Conservation (phyloP, 2,888 invertebrate species). For the Invenusta paracnida region DNA sequence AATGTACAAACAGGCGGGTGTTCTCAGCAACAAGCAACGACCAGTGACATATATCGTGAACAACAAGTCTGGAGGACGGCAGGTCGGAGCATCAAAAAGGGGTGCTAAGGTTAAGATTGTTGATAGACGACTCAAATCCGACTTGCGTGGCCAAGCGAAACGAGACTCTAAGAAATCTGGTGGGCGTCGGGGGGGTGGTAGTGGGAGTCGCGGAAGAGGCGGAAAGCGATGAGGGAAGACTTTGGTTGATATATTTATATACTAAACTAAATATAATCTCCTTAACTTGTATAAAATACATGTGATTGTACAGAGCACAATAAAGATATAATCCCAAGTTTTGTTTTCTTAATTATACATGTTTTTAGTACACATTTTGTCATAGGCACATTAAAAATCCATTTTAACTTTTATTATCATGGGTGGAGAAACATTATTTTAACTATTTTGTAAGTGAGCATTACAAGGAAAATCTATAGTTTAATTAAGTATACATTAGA, state of each 20-base stretch:
- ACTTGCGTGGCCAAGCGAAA: conserved; percentile 34
- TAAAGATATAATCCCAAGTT: background rate
- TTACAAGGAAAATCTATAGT: too few relatives aligned
- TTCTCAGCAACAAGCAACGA: conserved; percentile 69
- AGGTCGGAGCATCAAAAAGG: conserved; percentile 18
- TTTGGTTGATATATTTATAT: background rate
- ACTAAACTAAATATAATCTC: too few relatives aligned
- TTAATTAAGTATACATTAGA: too few relatives aligned
- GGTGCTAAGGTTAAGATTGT: conserved; percentile 42
- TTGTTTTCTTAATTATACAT: background rate
- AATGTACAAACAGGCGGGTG: conserved; percentile 81
- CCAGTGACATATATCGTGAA: conserved; percentile 88
- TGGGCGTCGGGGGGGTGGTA: background rate
- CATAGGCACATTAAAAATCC: too few relatives aligned
- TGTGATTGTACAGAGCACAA: background rate
- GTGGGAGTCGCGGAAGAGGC: background rate
- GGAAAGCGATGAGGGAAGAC: background rate
- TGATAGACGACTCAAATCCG: conserved; percentile 41
- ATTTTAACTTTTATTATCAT: too few relatives aligned
- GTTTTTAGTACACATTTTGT: too few relatives aligned
- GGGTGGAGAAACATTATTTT: too few relatives aligned
- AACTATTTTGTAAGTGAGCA: too few relatives aligned
- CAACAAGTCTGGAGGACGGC: conserved; percentile 66
- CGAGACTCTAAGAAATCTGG: background rate
- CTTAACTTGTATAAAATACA: background rate